phyloP scores from a whole-genome alignment of 2,888 invertebrate species.

The Unio pictorum region DNA sequence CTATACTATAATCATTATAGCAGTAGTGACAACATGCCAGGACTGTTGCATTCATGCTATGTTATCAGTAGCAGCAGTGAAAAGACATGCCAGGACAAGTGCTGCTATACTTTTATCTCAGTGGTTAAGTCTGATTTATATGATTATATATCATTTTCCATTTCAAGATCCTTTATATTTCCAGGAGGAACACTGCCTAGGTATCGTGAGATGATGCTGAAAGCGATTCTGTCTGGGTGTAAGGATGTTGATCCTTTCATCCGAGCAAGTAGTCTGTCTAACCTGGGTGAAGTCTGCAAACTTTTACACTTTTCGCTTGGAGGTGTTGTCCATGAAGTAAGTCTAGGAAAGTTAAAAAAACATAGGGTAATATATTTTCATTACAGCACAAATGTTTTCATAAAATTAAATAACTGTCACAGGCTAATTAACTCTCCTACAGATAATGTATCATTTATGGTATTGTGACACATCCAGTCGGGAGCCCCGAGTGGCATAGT shows the following conservation, averaged over 20 bases:
- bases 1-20: too few relatives aligned
- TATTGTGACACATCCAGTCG: too few relatives aligned
- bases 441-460: too few relatives aligned
- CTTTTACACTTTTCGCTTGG: slow-evolving; percentile 83
- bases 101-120: not conserved
- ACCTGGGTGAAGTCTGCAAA: slow-evolving; percentile 85
- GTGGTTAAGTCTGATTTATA: not conserved
- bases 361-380: too few relatives aligned
- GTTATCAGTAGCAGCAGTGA: too few relatives aligned
- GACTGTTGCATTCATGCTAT: too few relatives aligned
- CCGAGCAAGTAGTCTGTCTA: slow-evolving; percentile 86
- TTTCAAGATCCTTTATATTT: slow-evolving; percentile 42
- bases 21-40: too few relatives aligned
- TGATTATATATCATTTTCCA: not conserved
- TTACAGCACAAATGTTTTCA: too few relatives aligned
- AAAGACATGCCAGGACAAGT: too few relatives aligned
- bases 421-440: too few relatives aligned
- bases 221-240: slow-evolving; percentile 81
- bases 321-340: slow-evolving; percentile 81
- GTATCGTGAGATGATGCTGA: slow-evolving; percentile 81
- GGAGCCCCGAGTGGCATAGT: too few relatives aligned
- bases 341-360: not conserved
- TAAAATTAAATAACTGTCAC: too few relatives aligned
- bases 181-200: slow-evolving; percentile 81
- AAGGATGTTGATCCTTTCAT: slow-evolving; percentile 82